Evolutionary conservation across 2,797 vertebrate genomes (phyloP), one percentile per base, ranked within the genome.

Genomic region (Luscinia luscinia): DNA sequence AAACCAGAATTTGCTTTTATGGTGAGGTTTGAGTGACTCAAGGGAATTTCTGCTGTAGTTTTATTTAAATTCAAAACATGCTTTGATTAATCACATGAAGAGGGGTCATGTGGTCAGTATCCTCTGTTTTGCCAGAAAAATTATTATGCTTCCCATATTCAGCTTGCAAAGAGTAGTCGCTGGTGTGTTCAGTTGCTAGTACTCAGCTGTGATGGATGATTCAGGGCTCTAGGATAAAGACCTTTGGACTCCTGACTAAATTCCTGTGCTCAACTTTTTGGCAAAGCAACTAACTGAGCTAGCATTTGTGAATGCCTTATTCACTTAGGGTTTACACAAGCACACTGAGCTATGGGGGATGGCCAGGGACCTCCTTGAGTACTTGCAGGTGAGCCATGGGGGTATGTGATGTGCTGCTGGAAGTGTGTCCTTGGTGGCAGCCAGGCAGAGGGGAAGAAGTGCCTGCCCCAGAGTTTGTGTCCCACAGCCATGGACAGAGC

Each of bases 1-100:
- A 78, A 88, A 64, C 5, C 46, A 85, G 58, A 86, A 68, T 84
- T 90, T 89, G 43, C 58, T 83, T 87, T 93, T 87, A 81, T 89
- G 57, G 19, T 87, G 70, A 85, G 61, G 84, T 61, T 21, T 83
- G 61, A 89, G 62, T 74, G 67, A 76, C 62, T 49, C 16, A 82
- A 82, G 48, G 32, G 52, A 73, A 69, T 85, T 90, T 93, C n/a
- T 89, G 45, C 59, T 14, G 2, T 55, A 51, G 59, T 76, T 89
- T 73, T 64, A 76, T 73, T 88, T 78, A 69, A 79, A 84, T 93
- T 87, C 46, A 48, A 76, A 87, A 7, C 52, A 32, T 0, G 2
- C 79, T 68, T 57, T 18, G 14, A 63, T 84, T 82, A 73, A 63
- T 73, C 76, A 45, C 27, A 6, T 16, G 45, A 67, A 68, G 57